Base-by-base conservation (phyloP, 1,140 invertebrate genomes). In the Chrysoperla carnea region DNA sequence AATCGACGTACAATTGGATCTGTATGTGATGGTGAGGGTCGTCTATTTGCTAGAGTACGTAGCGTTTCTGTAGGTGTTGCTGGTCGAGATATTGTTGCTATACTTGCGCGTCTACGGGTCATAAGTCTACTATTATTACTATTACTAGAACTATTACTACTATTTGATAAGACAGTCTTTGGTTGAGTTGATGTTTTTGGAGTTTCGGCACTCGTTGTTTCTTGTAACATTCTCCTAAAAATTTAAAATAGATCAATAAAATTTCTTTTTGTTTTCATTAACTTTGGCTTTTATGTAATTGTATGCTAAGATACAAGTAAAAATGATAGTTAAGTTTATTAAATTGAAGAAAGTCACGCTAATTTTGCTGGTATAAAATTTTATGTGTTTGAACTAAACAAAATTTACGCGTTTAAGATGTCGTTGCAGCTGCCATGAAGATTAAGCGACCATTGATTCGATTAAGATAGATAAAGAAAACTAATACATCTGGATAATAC, bases 211-310 rank as follows among this genome's bases (percentile, higher is more conserved):
- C 38, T 39, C 37, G 44, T 45, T 37, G 52, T 44, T 43, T 51
- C 50, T 49, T 61, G 59, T 1, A 59, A 42, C 38, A 61, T 53
- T 27, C 52, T 37, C 40, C 57, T 59, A 36, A 41, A 31, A 36
- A 41, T 33, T 31, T 15, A 35, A 11, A 13, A 28, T 8, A 27
- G 9, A 2, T 27, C 38, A 39, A 39, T 6, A 29, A 23, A 15
- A 27, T 23, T 7, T 27, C 1, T 39, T 15, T 39, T 11, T 6
- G 36, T 37, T 7, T 37, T n/a, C n/a, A n/a, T n/a, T n/a, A n/a
- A n/a, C n/a, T n/a, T n/a, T n/a, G n/a, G n/a, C n/a, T n/a, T n/a
- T n/a, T n/a, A n/a, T n/a, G n/a, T n/a, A n/a, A n/a, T n/a, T n/a
- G n/a, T n/a, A n/a, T n/a, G n/a, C n/a, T n/a, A n/a, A n/a, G n/a